Percentiles rank a stretch among this genome's conserved stretches.
phyloP scores from a whole-genome alignment of 2,888 invertebrate species.

The Pinctada fucata region DNA sequence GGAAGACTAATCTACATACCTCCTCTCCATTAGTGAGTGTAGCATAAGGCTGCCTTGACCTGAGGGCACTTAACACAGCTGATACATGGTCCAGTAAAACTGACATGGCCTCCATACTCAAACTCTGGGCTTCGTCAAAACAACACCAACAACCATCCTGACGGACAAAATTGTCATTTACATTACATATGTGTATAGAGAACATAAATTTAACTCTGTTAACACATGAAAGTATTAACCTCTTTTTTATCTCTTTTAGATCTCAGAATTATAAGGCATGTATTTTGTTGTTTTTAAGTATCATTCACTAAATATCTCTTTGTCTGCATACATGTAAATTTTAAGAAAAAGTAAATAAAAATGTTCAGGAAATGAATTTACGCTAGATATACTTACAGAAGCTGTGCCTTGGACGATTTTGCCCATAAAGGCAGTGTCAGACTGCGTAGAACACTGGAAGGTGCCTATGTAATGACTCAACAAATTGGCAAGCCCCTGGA shows the following conservation, averaged over 20 bases:
- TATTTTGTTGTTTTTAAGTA: no score
- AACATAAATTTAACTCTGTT: no score
- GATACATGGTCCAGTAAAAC: conserved; percentile 71
- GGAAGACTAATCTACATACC: conserved; percentile 54
- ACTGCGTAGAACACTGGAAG: conserved; percentile 70
- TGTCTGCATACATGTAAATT: no score
- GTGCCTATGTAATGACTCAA: conserved; percentile 71
- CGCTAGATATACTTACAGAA: conserved; percentile 57
- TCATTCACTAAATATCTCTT: no score
- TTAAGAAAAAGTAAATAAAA: no score
- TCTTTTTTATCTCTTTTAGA: no score
- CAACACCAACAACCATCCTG: conserved; percentile 77
- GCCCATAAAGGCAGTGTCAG: conserved; percentile 66
- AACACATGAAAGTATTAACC: no score
- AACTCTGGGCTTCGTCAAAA: conserved; percentile 73
- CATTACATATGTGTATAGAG: no score
- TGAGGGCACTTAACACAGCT: conserved; percentile 68
- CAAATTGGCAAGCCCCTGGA: conserved; percentile 73
- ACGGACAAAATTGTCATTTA: conserved; percentile 1
- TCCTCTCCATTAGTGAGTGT: conserved; percentile 72
- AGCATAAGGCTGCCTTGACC: conserved; percentile 60
- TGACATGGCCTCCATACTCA: conserved; percentile 66
- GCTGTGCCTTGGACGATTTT: conserved; percentile 74
- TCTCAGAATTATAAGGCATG: no score
- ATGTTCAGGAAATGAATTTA: no score